Conservation (phyloP, 2,888 invertebrate species). For the Timema podura region DNA sequence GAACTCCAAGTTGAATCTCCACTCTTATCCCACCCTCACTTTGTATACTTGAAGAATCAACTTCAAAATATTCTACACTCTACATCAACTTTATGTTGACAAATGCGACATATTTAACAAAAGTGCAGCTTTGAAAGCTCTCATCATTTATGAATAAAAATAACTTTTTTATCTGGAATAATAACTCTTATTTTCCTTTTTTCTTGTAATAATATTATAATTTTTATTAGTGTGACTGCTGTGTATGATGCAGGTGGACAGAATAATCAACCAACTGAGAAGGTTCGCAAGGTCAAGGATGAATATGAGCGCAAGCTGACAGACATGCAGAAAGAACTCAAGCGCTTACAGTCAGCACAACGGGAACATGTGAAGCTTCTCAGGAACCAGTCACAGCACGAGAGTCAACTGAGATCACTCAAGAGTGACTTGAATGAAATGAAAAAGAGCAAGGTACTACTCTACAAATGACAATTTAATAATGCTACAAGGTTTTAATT, state of each 20-base stretch:
- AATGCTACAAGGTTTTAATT: too few species aligned
- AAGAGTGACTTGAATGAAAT: constrained; percentile 73
- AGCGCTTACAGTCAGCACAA: constrained; percentile 79
- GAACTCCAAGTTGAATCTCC: too few species aligned
- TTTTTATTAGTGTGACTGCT: constrained; percentile 2
- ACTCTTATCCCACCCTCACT: too few species aligned
- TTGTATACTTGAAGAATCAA: too few species aligned
- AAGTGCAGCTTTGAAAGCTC: too few species aligned
- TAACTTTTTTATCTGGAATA: too few species aligned
- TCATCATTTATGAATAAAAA: too few species aligned
- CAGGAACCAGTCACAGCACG: constrained; percentile 72
- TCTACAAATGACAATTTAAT: too few species aligned
- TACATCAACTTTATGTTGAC: too few species aligned
- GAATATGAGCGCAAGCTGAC: constrained; percentile 85
- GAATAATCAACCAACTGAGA: constrained; percentile 41
- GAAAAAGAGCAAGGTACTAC: constrained; percentile 71
- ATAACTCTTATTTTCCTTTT: too few species aligned
- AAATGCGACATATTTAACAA: too few species aligned
- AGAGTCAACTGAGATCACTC: constrained; percentile 67
- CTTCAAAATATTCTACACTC: too few species aligned
- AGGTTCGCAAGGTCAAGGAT: constrained; percentile 72
- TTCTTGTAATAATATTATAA: not conserved
- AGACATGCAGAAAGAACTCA: constrained; percentile 81
- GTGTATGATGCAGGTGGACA: constrained; percentile 31
- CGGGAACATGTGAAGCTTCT: constrained; percentile 84